Base-by-base conservation (phyloP, 2,113 vertebrate genomes). In the Indicator maculatus region DNA sequence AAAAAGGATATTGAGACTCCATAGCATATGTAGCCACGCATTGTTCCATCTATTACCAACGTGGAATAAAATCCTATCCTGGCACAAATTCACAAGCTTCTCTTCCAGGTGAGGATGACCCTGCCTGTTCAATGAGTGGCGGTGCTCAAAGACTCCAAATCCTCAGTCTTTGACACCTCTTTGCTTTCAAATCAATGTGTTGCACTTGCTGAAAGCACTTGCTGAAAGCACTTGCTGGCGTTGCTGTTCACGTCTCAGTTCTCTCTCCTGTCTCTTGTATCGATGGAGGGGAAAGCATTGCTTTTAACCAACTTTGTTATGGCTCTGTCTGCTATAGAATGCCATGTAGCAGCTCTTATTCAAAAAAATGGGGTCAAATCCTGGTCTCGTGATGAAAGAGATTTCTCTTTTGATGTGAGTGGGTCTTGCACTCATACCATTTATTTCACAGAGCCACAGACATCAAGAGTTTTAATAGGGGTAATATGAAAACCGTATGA, bases 271-370 rank as follows among this genome's bases (percentile, higher is more conserved):
- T 27, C 27, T 24, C 33, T 82, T 27, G 26, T 33, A 9, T 8
- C 0, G 0, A 28, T 5, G 4, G 16, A 20, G 33, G 18, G 27
- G 16, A 89, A 38, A 84, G 13, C 4, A 18, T 8, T 45, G 33
- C 21, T 77, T 61, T 77, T 61, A 80, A n/a, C n/a, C 30, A 74
- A 7, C 26, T 23, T 64, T 2, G 0, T 67, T 41, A 24, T 11
- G 56, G 13, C 38, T 61, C 39, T 28, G 6, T 13, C 38, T 58
- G 36, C 14, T 20, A 2, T 15, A 36, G 66, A 89, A 63, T 47
- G 19, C 11, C 14, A 23, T 4, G 8, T 30, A 77, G 8, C 19
- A 33, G n/a, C 36, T 44, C 39, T 72, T 26, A 41, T 38, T 45
- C 3, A 11, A 66, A 83, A 74, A 65, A 14, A 18, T 5, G 17